Evolutionary conservation across 2,797 vertebrate genomes (phyloP).

Genomic region (Argentina silus): DNA sequence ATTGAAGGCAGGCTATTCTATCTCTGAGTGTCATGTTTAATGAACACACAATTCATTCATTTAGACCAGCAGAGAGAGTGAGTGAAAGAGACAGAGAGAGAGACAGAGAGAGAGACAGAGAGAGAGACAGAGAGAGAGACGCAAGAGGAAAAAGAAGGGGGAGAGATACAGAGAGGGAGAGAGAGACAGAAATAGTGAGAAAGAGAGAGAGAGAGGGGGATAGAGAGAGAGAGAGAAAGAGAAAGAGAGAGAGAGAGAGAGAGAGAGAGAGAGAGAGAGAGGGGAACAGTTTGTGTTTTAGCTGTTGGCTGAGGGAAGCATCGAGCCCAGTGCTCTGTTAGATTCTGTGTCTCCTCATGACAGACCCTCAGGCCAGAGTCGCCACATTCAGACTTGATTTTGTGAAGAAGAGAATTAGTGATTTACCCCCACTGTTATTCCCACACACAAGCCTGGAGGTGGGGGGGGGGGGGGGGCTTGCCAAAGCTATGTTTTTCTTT

Average conservation of each 20-base stretch:
- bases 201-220: slow-evolving; percentile 15
- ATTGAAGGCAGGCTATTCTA: slow-evolving; percentile 48
- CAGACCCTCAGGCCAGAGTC: slow-evolving; percentile 27
- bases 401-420: slow-evolving; percentile 13
- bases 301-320: slow-evolving; percentile 12
- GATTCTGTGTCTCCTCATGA: slow-evolving; percentile 25
- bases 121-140: slow-evolving; percentile 15
- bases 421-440: slow-evolving; percentile 6
- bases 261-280: slow-evolving; percentile 2
- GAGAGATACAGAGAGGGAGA: background rate
- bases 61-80: slow-evolving; percentile 34
- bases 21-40: slow-evolving; percentile 69
- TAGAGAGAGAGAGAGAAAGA: slow-evolving; percentile 10
- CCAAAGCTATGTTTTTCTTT: background rate
- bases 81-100: background rate
- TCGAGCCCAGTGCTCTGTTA: slow-evolving; percentile 17
- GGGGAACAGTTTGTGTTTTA: background rate
- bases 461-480: background rate
- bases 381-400: slow-evolving; percentile 31
- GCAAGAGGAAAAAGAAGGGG: slow-evolving; percentile 23
- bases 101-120: slow-evolving; percentile 2
- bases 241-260: slow-evolving; percentile 22
- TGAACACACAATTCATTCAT: slow-evolving; percentile 63
- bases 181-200: slow-evolving; percentile 6
- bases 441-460: slow-evolving; percentile 17